Evolutionary conservation across 2,797 vertebrate species (phyloP).

Genomic region (Diplodus puntazzo): DNA sequence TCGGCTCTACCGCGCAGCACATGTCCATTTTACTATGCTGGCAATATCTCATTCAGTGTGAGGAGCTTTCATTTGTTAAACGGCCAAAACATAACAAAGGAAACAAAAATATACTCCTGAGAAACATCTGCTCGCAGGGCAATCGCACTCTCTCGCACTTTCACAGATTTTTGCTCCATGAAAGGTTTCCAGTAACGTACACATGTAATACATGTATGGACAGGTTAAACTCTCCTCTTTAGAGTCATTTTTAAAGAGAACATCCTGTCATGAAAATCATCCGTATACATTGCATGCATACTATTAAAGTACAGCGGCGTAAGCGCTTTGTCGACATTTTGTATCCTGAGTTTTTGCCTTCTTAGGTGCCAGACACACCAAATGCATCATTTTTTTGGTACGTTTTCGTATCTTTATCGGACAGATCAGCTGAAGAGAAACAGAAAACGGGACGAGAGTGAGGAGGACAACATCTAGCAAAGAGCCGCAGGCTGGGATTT

Average conservation of each 20-base stretch:
- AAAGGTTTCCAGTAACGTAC: neutral
- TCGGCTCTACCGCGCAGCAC: neutral
- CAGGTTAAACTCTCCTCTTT: neutral
- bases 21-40: slow-evolving; percentile 12
- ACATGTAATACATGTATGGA: neutral
- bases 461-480: too few species aligned
- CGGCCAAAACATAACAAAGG: neutral
- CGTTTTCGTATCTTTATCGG: too few species aligned
- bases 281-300: neutral
- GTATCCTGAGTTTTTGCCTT: neutral
- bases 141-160: neutral
- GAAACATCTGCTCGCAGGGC: neutral
- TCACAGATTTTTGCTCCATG: neutral
- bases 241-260: neutral
- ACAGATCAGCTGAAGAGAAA: too few species aligned
- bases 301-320: too few species aligned
- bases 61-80: slow-evolving; percentile 7
- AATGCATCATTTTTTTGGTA: too few species aligned
- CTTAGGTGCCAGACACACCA: neutral
- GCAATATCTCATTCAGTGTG: slow-evolving; percentile 9
- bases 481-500: too few species aligned
- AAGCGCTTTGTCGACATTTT: neutral
- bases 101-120: neutral
- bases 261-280: neutral
- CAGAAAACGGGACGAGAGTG: too few species aligned